Base-by-base conservation (phyloP, 2,797 vertebrate species). In the Carapus acus region DNA sequence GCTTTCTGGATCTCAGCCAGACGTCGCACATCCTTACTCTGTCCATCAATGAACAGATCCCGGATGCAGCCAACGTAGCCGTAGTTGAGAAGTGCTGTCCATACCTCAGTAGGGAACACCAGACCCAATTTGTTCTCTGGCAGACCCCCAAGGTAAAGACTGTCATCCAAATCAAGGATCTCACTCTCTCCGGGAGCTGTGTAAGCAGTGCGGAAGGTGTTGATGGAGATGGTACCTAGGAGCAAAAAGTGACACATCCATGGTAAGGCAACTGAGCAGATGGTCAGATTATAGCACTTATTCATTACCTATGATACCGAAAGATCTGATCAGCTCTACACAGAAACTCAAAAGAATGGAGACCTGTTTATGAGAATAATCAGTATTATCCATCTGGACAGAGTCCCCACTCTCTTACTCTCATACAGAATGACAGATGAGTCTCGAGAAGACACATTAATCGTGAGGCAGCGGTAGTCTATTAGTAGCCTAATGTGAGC, bases 61-160 rank as follows among this genome's bases (percentile, higher is more conserved):
- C 96, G 86, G 67, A 99, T 92, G 85, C 96, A 98, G 80, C 96
- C 96, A 23, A 98, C 96, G 0, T 97, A 98, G 75, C 96, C 96
- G 0, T 96, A 97, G 87, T 97, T 98, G 56, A 98, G 92, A 62
- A 97, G 88, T 0, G 96, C 94, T 19, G 95, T 98, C 96, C 96
- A 98, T 76, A 98, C 94, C 73, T 98, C 96, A 0, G 96, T 98
- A 67, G 96, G 96, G 77, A 96, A 97, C 53, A 97, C 82, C 4
- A 97, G 83, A 41, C 93, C 94, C 42, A 91, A 89, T 83, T 93
- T 93, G 67, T 97, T 97, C 83, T 98, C 95, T 11, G 95, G 96
- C 63, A 99, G 86, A 42, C 96, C 96, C 52, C 96, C 96, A 16
- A 99, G 87, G 74, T 96, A 99, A 33, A 99, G 79, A 71, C 94